A percentile compares a stretch with the other conserved stretches of the same genome.
Evolutionary conservation across 1,140 invertebrate species (phyloP).

Genomic region (Bombus waltoni): DNA sequence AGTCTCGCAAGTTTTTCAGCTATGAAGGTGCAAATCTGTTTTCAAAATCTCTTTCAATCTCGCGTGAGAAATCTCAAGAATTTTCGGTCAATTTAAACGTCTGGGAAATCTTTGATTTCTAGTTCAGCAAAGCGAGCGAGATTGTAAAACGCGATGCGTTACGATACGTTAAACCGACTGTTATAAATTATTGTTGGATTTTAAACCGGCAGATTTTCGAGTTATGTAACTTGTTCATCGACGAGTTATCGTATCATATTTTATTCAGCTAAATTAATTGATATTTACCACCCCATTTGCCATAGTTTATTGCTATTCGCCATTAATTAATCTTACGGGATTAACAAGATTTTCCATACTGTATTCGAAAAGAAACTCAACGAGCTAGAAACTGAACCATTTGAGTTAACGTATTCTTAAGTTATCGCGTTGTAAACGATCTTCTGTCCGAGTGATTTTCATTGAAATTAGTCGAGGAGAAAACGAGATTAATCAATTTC

Average conservation of each 20-base stretch:
- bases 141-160: background rate
- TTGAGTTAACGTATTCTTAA: background rate
- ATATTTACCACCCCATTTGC: conserved; percentile 2
- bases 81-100: background rate
- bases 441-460: background rate
- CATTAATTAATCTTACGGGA: background rate
- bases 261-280: background rate
- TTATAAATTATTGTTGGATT: conserved; percentile 5
- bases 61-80: background rate
- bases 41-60: background rate
- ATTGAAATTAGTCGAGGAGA: background rate
- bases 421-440: background rate
- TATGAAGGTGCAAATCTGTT: too few relatives aligned
- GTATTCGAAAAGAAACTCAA: too few relatives aligned
- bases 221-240: background rate
- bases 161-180: background rate
- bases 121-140: background rate
- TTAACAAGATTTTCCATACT: background rate
- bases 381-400: background rate
- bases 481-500: background rate
- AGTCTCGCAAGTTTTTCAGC: too few relatives aligned
- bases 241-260: background rate
- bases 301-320: background rate
- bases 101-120: background rate
- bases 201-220: background rate